Evolutionary conservation across 2,888 invertebrate genomes (phyloP).

Genomic region (Eupithecia abbreviata): DNA sequence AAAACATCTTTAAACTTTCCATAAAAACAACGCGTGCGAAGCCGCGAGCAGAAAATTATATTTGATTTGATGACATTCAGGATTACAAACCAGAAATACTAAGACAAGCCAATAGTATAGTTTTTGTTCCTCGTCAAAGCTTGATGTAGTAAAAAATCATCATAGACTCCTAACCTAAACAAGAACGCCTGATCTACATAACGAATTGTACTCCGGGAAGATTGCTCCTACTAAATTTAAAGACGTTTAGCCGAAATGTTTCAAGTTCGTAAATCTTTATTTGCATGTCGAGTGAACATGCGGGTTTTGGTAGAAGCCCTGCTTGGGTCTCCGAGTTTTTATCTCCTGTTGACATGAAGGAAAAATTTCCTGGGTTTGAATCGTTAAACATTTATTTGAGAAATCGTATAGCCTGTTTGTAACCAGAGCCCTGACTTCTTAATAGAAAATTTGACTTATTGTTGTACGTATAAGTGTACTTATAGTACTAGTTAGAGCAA

Average conservation of each 20-base stretch:
- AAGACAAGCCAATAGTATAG: background rate
- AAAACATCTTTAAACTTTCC: too few species aligned
- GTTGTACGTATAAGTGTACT: too few species aligned
- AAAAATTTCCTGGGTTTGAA: background rate
- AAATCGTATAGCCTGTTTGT: background rate
- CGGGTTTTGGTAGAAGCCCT: slow-evolving; percentile 2
- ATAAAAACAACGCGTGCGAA: too few species aligned
- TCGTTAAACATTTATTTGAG: background rate
- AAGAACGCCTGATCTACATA: slow-evolving; percentile 62
- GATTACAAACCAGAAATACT: background rate
- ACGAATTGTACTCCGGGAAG: slow-evolving; percentile 62
- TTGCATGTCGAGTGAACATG: slow-evolving; percentile 57
- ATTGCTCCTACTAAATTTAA: slow-evolving; percentile 65
- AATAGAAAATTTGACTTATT: too few species aligned
- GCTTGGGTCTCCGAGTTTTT: background rate
- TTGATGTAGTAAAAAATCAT: background rate
- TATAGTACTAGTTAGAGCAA: background rate
- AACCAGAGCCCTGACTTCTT: background rate
- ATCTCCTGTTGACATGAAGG: background rate
- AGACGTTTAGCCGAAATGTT: slow-evolving; percentile 67
- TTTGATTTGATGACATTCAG: background rate
- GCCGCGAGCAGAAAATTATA: too few species aligned
- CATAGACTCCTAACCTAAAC: slow-evolving; percentile 32
- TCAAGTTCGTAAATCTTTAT: slow-evolving; percentile 68
- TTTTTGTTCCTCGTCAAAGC: background rate